A percentile compares a stretch with the other conserved stretches of the same genome.
Evolutionary conservation across 2,888 invertebrate species (phyloP).

Genomic region (Nomada flava): DNA sequence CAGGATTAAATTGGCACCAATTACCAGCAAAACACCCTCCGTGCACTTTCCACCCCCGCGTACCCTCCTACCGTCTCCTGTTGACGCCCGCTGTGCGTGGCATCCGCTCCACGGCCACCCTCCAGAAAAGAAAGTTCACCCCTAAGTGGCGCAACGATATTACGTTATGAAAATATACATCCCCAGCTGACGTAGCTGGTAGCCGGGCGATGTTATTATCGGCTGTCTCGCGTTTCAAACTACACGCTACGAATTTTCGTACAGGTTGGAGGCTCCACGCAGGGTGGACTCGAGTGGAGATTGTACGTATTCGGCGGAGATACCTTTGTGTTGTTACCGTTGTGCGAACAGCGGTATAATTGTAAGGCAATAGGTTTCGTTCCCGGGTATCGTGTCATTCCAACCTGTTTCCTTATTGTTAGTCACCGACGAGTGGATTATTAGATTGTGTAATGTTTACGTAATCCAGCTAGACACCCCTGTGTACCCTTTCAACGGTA

Average conservation of each 20-base stretch:
- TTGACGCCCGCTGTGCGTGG: conserved; percentile 65
- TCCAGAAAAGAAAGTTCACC: conserved; percentile 69
- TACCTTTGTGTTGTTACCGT: no score
- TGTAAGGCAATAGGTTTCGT: no score
- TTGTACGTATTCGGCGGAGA: no score
- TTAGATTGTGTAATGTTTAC: neutral
- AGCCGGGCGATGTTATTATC: conserved; percentile 73
- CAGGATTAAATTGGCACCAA: conserved; percentile 88
- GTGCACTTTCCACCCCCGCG: conserved; percentile 81
- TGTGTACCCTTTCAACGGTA: neutral
- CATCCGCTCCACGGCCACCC: conserved; percentile 65
- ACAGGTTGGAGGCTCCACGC: neutral
- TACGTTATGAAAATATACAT: conserved; percentile 80
- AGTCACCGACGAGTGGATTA: neutral
- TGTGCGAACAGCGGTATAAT: no score
- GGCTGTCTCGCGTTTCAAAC: conserved; percentile 44
- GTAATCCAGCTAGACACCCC: conserved; percentile 1
- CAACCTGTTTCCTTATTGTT: neutral
- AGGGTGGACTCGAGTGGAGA: no score
- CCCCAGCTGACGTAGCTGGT: conserved; percentile 75
- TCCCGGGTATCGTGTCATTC: neutral
- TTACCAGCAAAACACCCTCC: conserved; percentile 87
- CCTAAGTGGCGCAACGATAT: conserved; percentile 75
- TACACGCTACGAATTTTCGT: neutral
- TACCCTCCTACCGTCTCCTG: conserved; percentile 58